Base-by-base conservation (phyloP, 1,140 invertebrate species). In the Macrotrachela quadricornifera region DNA sequence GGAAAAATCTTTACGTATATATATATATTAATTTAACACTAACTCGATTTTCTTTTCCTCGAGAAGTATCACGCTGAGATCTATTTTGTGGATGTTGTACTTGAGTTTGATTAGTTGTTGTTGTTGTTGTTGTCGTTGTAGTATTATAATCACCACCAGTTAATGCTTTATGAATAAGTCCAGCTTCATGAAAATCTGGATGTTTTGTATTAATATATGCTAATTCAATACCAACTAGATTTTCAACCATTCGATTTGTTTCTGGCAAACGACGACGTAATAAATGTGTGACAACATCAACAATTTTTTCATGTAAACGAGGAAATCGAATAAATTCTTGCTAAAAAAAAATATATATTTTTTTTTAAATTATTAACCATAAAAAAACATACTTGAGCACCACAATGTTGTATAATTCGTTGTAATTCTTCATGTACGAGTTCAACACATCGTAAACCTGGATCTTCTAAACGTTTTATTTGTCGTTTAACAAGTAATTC, bases 161-260 rank as follows among this genome's bases (percentile, higher is more conserved):
- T 39, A 71, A 54, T 10, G 70, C 57, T 51, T 63, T 59, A 57
- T 73, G 67, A 41, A 90, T 71, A 21, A 83, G 77, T 10, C 85
- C 82, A 63, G 92, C 90, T 65, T 92, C 87, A 61, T 86, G 80
- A 71, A 99, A 97, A 75, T 99, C 92, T 0, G 94, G 94, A 73
- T 99, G 92, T 68, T 95, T 95, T 8, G 90, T 97, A 66, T 99
- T 99, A 37, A 99, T 96, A 65, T 97, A 99, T 1, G 92, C 85
- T 61, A 99, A 73, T 73, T 97, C 91, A 62, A 97, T 90, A n/a
- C 80, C 79, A 1, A 96, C 85, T 58, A 97, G 67, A 73, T 97
- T 95, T 70, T 95, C 85, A 61, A 86, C 88, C 91, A 97, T 97
- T 30, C 73, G 60, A 72, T 96, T 97, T 18, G 94, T 97, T 13